Evolutionary conservation across 2,113 vertebrate genomes (phyloP).

Genomic region (Pterophyllum scalare): DNA sequence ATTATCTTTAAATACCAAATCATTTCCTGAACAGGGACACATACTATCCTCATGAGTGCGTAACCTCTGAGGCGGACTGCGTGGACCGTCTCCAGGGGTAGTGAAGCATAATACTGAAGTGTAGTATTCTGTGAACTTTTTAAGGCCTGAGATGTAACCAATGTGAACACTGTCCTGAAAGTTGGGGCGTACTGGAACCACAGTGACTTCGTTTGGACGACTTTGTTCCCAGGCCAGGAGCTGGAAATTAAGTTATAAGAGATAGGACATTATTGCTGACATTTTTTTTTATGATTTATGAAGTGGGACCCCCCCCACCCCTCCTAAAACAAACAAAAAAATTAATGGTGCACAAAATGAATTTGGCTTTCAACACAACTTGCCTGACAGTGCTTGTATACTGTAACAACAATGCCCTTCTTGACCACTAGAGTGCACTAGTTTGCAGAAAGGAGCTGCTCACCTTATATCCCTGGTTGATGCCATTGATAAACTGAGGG

Average conservation of each 20-base stretch:
- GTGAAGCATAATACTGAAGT: slow-evolving; percentile 95
- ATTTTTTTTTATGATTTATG: not conserved
- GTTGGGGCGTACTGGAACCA: slow-evolving; percentile 92
- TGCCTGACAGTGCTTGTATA: not conserved
- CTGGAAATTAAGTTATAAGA: slow-evolving; percentile 68
- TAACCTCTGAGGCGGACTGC: slow-evolving; percentile 87
- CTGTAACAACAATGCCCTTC: slow-evolving; percentile 1
- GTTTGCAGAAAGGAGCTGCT: slow-evolving; percentile 53
- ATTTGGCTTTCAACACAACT: not conserved
- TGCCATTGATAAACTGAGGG: slow-evolving; percentile 98
- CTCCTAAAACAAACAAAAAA: not conserved
- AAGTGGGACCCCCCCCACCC: not conserved
- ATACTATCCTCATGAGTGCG: slow-evolving; percentile 97
- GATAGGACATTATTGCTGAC: not conserved
- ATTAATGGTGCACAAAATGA: not conserved
- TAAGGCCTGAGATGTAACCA: slow-evolving; percentile 89
- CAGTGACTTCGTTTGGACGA: slow-evolving; percentile 85
- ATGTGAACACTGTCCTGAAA: slow-evolving; percentile 95
- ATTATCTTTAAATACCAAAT: slow-evolving; percentile 7
- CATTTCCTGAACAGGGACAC: slow-evolving; percentile 56
- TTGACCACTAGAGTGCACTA: slow-evolving; percentile 57
- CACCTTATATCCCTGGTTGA: slow-evolving; percentile 99
- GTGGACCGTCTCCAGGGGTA: slow-evolving; percentile 94
- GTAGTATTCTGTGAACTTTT: slow-evolving; percentile 92
- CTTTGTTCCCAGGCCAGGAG: slow-evolving; percentile 93